Evolutionary conservation across 2,113 vertebrate species (phyloP).

Genomic region (Hoplias malabaricus): DNA sequence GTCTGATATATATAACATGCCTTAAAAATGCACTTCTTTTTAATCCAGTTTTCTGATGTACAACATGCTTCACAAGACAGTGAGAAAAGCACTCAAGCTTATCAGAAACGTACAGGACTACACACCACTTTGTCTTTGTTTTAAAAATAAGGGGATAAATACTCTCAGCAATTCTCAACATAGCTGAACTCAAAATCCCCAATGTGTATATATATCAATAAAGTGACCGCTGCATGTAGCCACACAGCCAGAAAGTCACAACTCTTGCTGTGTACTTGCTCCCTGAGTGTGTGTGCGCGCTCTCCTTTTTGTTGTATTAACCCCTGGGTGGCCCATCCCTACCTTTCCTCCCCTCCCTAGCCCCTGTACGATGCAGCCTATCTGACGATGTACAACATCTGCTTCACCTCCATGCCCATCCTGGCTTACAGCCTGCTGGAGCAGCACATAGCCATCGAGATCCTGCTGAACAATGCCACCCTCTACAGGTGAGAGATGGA

Average conservation of each 20-base stretch:
- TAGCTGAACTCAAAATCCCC: background rate
- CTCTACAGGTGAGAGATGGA: conserved; percentile 73
- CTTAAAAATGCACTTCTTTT: background rate
- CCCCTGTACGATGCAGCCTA: conserved; percentile 97
- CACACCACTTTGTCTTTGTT: background rate
- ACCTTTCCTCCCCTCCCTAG: conserved; percentile 69
- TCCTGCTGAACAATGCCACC: conserved; percentile 73
- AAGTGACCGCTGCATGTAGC: conserved; percentile 17
- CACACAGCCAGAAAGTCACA: conserved; percentile 8
- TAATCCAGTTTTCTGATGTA: too few species aligned
- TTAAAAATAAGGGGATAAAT: background rate
- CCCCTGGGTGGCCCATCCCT: conserved; percentile 52
- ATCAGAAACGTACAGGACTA: too few species aligned
- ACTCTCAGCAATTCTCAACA: background rate
- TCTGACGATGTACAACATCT: conserved; percentile 99
- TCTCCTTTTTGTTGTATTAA: conserved; percentile 65
- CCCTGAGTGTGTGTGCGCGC: conserved; percentile 36
- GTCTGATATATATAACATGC: conserved; percentile 18
- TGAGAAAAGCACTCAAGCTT: too few species aligned
- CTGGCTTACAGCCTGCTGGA: conserved; percentile 95
- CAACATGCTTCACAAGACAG: too few species aligned
- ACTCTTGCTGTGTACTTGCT: conserved; percentile 31
- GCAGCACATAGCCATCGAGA: conserved; percentile 89
- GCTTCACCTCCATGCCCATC: conserved; percentile 98
- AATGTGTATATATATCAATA: background rate